Evolutionary conservation across 1,140 invertebrate genomes (phyloP).

Genomic region (Nephotettix cincticeps): DNA sequence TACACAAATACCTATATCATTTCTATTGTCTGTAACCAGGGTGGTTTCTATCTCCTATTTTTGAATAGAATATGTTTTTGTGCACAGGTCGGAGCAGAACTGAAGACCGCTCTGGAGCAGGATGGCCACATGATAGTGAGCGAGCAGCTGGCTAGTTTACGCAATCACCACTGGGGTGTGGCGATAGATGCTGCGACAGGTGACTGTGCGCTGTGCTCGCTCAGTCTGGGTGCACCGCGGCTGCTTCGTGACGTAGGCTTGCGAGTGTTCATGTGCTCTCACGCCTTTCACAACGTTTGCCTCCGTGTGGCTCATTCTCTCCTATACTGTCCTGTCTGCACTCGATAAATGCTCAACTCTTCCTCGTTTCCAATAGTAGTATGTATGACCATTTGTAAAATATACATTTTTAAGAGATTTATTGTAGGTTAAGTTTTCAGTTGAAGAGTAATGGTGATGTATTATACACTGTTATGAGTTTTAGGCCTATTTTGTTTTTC

Average conservation of each 20-base stretch:
- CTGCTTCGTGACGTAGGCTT: slow-evolving; percentile 36
- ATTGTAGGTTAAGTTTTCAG: too few species aligned
- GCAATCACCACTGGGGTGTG: slow-evolving; percentile 37
- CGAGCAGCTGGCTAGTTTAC: neutral
- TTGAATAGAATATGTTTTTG: too few species aligned
- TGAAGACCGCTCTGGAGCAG: slow-evolving; percentile 1
- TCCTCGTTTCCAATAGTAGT: neutral
- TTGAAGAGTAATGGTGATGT: too few species aligned
- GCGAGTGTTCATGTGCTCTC: slow-evolving; percentile 38
- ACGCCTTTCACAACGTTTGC: slow-evolving; percentile 40
- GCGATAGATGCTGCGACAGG: slow-evolving; percentile 32
- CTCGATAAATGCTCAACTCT: slow-evolving; percentile 23
- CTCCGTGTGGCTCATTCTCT: slow-evolving; percentile 29
- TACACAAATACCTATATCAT: too few species aligned
- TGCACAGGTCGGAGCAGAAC: neutral
- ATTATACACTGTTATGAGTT: too few species aligned
- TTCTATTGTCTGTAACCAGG: too few species aligned
- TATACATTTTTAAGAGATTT: too few species aligned
- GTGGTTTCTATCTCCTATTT: too few species aligned
- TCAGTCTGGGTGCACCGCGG: slow-evolving; percentile 35
- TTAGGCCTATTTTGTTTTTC: too few species aligned
- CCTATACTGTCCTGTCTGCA: slow-evolving; percentile 31
- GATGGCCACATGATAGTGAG: neutral
- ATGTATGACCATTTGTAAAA: too few species aligned
- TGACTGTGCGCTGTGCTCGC: slow-evolving; percentile 38